A percentile compares a stretch with the other conserved stretches of the same genome.
These are phyloP conservation scores for Phyllotreta striolata DNA, from an alignment of 2,888 invertebrate genomes.

Conservation along the genomic window DNA sequence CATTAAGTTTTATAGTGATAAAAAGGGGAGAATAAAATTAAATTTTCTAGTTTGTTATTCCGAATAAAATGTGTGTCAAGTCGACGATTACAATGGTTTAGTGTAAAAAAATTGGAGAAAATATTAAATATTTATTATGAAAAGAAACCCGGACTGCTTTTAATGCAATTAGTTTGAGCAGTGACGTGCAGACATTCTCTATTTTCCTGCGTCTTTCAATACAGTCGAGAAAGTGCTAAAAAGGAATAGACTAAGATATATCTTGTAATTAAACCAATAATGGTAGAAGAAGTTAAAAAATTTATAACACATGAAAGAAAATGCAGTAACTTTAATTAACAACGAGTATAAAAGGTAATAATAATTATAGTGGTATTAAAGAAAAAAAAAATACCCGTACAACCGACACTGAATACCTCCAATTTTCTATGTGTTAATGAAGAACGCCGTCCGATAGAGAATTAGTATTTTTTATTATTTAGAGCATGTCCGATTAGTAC, in stretches of 20 bases:
- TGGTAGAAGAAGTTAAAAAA: too few species aligned
- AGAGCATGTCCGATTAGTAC: slow-evolving; percentile 29
- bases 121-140: slow-evolving; percentile 17
- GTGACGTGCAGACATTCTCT: slow-evolving; percentile 3
- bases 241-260: too few species aligned
- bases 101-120: slow-evolving; percentile 8
- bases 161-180: slow-evolving; percentile 7
- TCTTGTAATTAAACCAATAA: too few species aligned
- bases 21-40: too few species aligned
- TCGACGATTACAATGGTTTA: slow-evolving; percentile 1
- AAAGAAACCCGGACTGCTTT: slow-evolving; percentile 10
- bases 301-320: too few species aligned
- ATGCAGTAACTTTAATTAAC: too few species aligned
- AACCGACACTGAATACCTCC: slow-evolving; percentile 9
- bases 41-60: too few species aligned
- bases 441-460: slow-evolving; percentile 20
- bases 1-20: too few species aligned
- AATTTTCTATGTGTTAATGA: slow-evolving; percentile 30
- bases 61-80: background rate
- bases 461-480: slow-evolving; percentile 30
- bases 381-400: slow-evolving; percentile 9
- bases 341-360: too few species aligned
- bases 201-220: background rate
- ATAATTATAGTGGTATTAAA: background rate
- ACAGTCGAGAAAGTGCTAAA: too few species aligned